Percentiles rank a stretch among this genome's conserved stretches.
These are phyloP conservation scores for Engraulis encrasicolus DNA, from an alignment of 2,113 vertebrate species.

Conservation along the genomic window DNA sequence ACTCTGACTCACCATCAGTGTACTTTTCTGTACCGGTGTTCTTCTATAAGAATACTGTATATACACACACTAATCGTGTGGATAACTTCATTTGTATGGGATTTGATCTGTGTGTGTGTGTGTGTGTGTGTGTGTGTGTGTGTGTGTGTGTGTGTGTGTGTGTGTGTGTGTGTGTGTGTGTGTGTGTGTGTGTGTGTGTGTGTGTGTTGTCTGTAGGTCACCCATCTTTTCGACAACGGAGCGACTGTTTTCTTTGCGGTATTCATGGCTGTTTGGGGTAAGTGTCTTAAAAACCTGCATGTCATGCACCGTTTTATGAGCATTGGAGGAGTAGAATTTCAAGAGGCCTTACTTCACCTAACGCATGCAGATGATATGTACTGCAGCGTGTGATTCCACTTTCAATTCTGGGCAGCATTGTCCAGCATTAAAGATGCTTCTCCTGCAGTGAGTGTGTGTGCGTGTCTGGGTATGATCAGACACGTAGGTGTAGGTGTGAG, in stretches of 20 bases:
- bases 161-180: constrained; percentile 25
- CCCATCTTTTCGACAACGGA: constrained; percentile 80
- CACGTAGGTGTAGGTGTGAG: not conserved
- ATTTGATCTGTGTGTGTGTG: too few species aligned
- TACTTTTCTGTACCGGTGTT: too few species aligned
- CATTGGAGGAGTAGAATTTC: not conserved
- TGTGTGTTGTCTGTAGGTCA: constrained; percentile 74
- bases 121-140: constrained; percentile 25
- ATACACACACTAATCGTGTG: not conserved
- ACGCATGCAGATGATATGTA: not conserved
- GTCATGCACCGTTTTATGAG: not conserved
- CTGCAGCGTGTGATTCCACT: too few species aligned
- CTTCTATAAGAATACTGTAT: too few species aligned
- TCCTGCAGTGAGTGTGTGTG: not conserved
- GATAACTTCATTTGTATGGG: not conserved
- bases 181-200: constrained; percentile 33
- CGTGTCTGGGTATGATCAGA: constrained; percentile 1
- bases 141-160: constrained; percentile 31
- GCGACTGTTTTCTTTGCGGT: constrained; percentile 81
- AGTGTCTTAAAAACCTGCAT: constrained; percentile 44
- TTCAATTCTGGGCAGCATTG: too few species aligned
- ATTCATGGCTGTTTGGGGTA: constrained; percentile 84
- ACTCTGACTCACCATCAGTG: too few species aligned
- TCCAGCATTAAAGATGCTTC: too few species aligned
- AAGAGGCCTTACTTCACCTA: not conserved